phyloP scores from a whole-genome alignment of 2,797 vertebrate genomes.

The Danio kyathit region DNA sequence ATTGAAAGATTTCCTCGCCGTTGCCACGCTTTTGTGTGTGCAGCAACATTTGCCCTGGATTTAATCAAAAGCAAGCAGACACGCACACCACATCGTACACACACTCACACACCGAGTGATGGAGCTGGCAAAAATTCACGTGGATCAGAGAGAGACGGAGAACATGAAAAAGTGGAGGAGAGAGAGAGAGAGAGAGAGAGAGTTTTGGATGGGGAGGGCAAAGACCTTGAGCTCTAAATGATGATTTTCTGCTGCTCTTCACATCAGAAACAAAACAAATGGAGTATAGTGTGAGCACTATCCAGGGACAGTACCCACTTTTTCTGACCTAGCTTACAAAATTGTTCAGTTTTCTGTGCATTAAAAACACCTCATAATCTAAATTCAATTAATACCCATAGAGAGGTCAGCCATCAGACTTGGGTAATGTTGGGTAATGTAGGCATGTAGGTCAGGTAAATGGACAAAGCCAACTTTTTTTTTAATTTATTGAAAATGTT shows the following conservation, averaged over 20 bases:
- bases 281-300: slow-evolving; percentile 8
- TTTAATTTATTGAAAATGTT: too few relatives aligned
- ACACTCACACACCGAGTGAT: slow-evolving; percentile 46
- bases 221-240: slow-evolving; percentile 50
- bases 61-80: slow-evolving; percentile 70
- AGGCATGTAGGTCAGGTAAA: too few relatives aligned
- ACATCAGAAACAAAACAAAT: slow-evolving; percentile 54
- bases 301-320: neutral
- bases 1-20: slow-evolving; percentile 67
- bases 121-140: slow-evolving; percentile 61
- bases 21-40: slow-evolving; percentile 58
- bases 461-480: too few relatives aligned
- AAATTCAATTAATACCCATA: too few relatives aligned
- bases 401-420: too few relatives aligned
- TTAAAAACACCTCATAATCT: too few relatives aligned
- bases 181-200: slow-evolving; percentile 32
- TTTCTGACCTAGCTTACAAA: neutral
- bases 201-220: slow-evolving; percentile 2
- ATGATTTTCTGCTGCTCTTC: slow-evolving; percentile 55
- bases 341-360: too few relatives aligned
- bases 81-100: slow-evolving; percentile 35
- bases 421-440: too few relatives aligned
- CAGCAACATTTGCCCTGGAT: slow-evolving; percentile 61
- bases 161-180: slow-evolving; percentile 26
- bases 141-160: slow-evolving; percentile 59